Percentiles rank a stretch among this genome's conserved stretches.
These are phyloP conservation scores for Eulacestoma nigropectus DNA, from an alignment of 2,113 vertebrate species.

Conservation along the genomic window DNA sequence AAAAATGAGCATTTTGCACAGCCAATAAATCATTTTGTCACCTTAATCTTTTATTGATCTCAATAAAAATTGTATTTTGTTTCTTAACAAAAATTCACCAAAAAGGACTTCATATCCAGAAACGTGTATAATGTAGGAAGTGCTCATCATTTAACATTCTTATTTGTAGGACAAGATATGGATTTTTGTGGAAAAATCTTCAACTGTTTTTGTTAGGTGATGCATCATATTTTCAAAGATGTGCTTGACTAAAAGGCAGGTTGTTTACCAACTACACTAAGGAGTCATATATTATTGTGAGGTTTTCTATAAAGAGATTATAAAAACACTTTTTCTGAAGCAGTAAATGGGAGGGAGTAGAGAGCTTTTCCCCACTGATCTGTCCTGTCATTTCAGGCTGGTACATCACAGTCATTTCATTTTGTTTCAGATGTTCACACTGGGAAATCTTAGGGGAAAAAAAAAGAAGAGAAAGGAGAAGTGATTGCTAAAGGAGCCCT, in stretches of 20 bases:
- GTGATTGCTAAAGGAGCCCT: not conserved
- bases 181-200: slow-evolving; percentile 38
- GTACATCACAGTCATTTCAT: not conserved
- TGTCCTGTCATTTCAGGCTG: not conserved
- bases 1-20: slow-evolving; percentile 60
- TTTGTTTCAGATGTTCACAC: not conserved
- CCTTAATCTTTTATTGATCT: slow-evolving; percentile 81
- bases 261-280: slow-evolving; percentile 31
- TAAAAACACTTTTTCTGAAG: slow-evolving; percentile 33
- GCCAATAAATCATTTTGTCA: slow-evolving; percentile 78
- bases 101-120: slow-evolving; percentile 59
- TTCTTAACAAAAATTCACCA: slow-evolving; percentile 74
- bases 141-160: slow-evolving; percentile 48
- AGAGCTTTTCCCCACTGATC: not conserved
- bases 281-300: slow-evolving; percentile 45
- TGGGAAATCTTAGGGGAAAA: not conserved
- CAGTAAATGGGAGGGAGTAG: not conserved
- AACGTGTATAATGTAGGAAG: slow-evolving; percentile 17
- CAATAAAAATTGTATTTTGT: slow-evolving; percentile 78
- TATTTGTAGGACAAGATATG: slow-evolving; percentile 63
- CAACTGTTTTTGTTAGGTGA: slow-evolving; percentile 51
- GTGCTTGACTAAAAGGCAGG: slow-evolving; percentile 60
- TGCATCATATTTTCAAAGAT: slow-evolving; percentile 68
- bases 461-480: not conserved
- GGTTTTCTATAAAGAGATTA: slow-evolving; percentile 55